phyloP scores from a whole-genome alignment of 2,113 vertebrate genomes.

The Solea senegalensis region DNA sequence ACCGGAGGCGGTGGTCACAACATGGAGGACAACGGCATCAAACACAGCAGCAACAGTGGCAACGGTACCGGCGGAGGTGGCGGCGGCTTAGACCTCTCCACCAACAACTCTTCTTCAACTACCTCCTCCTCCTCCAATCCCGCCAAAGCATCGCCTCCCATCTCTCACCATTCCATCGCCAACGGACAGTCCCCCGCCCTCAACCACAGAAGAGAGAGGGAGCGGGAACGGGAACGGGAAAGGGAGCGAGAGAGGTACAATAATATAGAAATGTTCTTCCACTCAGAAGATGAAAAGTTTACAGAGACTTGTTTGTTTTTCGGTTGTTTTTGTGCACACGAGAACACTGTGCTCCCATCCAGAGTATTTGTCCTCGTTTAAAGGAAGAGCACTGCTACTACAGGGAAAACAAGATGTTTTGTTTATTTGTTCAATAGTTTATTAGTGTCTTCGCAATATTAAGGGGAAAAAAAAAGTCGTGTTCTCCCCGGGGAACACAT shows the following conservation, averaged over 20 bases:
- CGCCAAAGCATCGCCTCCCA: slow-evolving; percentile 98
- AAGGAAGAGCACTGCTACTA: slow-evolving; percentile 45
- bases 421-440: slow-evolving; percentile 82
- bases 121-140: slow-evolving; percentile 97
- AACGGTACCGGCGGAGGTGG: slow-evolving; percentile 52
- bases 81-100: slow-evolving; percentile 93
- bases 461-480: slow-evolving; percentile 23
- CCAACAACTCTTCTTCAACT: slow-evolving; percentile 96
- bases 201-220: slow-evolving; percentile 96
- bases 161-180: slow-evolving; percentile 95
- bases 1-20: slow-evolving; percentile 75
- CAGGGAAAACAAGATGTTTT: slow-evolving; percentile 65
- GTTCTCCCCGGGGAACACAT: slow-evolving; percentile 64
- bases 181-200: slow-evolving; percentile 98
- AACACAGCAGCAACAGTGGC: slow-evolving; percentile 70
- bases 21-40: slow-evolving; percentile 73
- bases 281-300: slow-evolving; percentile 48
- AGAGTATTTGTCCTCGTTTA: slow-evolving; percentile 62
- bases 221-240: slow-evolving; percentile 71
- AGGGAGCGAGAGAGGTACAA: slow-evolving; percentile 73
- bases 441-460: slow-evolving; percentile 70
- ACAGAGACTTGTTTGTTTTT: slow-evolving; percentile 10
- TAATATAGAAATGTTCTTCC: neutral
- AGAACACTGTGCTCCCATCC: slow-evolving; percentile 25
- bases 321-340: slow-evolving; percentile 44